Evolutionary conservation across 2,113 vertebrate species (phyloP).

Genomic region (Plecturocebus donacophilus): DNA sequence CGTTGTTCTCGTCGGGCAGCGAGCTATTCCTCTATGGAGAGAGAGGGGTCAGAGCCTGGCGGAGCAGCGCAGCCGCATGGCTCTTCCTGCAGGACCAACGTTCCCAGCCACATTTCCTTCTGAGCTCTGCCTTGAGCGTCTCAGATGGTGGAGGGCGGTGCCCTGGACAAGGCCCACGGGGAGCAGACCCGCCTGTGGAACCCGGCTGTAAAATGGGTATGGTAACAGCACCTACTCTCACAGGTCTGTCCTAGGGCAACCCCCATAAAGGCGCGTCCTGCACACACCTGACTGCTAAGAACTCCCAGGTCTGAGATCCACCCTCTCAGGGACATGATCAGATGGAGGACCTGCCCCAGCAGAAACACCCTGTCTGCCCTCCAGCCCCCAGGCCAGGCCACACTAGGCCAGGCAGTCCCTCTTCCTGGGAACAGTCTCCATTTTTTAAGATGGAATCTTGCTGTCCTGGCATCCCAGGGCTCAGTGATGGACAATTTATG

Average conservation of each 20-base stretch:
- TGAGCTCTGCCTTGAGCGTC: neutral
- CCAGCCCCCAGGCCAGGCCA: too few relatives aligned
- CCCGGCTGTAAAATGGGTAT: neutral
- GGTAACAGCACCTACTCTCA: neutral
- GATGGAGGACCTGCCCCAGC: neutral
- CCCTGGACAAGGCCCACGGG: neutral
- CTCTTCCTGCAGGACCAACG: neutral
- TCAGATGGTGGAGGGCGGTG: neutral
- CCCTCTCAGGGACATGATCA: neutral
- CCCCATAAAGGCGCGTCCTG: neutral
- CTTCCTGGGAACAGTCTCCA: neutral
- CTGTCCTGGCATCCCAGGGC: neutral
- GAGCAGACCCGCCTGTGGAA: neutral
- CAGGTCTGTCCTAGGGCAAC: neutral
- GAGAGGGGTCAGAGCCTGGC: neutral
- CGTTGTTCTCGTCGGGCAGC: conserved; percentile 94
- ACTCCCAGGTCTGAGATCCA: neutral
- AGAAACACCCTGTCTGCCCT: neutral
- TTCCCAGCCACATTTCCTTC: neutral
- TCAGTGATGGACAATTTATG: neutral
- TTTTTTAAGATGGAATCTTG: too few relatives aligned
- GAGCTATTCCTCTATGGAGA: conserved; percentile 88
- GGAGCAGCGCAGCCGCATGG: fast-evolving
- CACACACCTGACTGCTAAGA: neutral
- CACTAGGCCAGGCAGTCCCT: neutral